Evolutionary conservation across 2,888 invertebrate species (phyloP).

Genomic region (Boloria euphrosyne): DNA sequence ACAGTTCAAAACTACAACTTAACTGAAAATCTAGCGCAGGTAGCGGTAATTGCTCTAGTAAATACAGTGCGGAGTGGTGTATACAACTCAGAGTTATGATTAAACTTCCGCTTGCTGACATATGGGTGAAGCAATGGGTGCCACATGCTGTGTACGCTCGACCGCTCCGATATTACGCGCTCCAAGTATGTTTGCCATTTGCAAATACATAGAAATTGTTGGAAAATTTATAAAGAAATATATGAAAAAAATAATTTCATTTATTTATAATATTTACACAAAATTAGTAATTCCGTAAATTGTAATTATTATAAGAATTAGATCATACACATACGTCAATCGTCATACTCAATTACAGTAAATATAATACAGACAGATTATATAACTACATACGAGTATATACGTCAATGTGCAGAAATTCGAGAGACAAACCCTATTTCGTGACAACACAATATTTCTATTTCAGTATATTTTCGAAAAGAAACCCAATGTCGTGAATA

Average conservation of each 20-base stretch:
- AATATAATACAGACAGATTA: too few relatives aligned
- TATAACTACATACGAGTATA: too few relatives aligned
- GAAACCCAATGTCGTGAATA: conserved; percentile 34
- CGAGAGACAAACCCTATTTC: conserved; percentile 11
- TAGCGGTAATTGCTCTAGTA: conserved; percentile 37
- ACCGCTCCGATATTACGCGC: conserved; percentile 31
- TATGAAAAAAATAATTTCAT: not conserved
- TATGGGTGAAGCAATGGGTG: conserved; percentile 35
- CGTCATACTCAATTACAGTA: too few relatives aligned
- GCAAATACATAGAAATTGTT: conserved; percentile 11
- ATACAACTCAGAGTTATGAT: conserved; percentile 34
- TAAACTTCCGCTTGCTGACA: conserved; percentile 34
- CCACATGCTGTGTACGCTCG: conserved; percentile 33
- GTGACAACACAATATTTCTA: conserved; percentile 14
- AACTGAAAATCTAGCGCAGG: conserved; percentile 29
- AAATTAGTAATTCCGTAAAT: not conserved
- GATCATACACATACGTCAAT: too few relatives aligned
- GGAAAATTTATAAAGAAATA: not conserved
- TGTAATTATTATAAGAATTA: too few relatives aligned
- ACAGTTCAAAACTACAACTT: conserved; percentile 29
- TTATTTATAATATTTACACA: not conserved
- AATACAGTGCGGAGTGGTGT: conserved; percentile 31
- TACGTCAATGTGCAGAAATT: conserved; percentile 2
- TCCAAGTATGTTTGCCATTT: conserved; percentile 17
- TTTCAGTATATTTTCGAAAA: conserved; percentile 29